Evolutionary conservation across 2,797 vertebrate genomes (phyloP), one percentile per base, ranked within the genome.

Genomic region (Coilia nasus): DNA sequence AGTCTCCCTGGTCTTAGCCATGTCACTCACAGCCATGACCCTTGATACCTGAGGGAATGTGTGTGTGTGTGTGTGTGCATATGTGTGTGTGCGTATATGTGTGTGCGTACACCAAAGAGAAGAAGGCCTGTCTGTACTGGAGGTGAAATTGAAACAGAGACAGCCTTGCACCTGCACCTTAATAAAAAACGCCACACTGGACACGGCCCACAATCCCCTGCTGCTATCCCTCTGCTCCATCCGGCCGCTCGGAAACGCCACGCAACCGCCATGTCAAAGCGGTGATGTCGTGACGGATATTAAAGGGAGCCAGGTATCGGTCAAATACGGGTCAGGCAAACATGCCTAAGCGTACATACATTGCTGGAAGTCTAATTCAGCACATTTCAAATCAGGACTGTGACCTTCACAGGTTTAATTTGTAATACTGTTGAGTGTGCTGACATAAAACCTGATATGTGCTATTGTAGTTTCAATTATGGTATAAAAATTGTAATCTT

Each of bases 11-110:
- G 88, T 86, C 87, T 87, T 88, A 84, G 87, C 83, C 85, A 87
- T 89, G 88, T 91, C 90, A 92, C 81, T 92, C 87, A 89, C 81
- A 83, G 83, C 82, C 82, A 25, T 89, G 84, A 89, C 88, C 88
- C 86, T 81, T 82, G 60, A 15, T 85, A 80, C 85, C 89, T 84
- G 83, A 59, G 83, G 54, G 84, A 75, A 50, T 57, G 83, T 64
- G 60, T 64, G 60, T 64, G 60, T 64, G n/a, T 64, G 60, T 64
- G 82, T 31, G 46, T 62, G 35, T 21, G 56, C 46, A 56, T 28
- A 25, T 31, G 82, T 50, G 23, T 25, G n/a, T 64, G n/a, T 64
- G 60, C 25, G n/a, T 25, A n/a, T 64, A 25, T 46, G 82, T 31
- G 46, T 80, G 54, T 6, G 41, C 28, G 56, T 21, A 19, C 12